A percentile compares a stretch with the other conserved stretches of the same genome.
phyloP scores from a whole-genome alignment of 2,888 invertebrate species.

The Zele albiditarsus region DNA sequence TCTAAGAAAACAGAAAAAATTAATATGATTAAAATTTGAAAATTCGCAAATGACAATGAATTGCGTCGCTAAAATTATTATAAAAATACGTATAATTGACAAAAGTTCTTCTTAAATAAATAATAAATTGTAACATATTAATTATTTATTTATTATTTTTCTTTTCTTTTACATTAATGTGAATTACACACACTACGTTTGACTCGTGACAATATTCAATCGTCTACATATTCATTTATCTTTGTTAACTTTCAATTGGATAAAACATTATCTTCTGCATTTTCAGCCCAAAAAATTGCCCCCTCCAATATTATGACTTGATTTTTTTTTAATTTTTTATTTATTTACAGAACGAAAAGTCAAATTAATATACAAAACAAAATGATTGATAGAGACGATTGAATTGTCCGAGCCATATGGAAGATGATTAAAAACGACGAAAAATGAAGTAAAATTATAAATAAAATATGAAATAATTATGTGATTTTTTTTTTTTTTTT shows the following conservation, averaged over 20 bases:
- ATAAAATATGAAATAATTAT: conserved; percentile 40
- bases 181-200: conserved; percentile 29
- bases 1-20: conserved; percentile 26
- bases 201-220: conserved; percentile 32
- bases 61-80: conserved; percentile 32
- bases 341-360: conserved; percentile 45
- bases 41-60: conserved; percentile 10
- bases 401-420: conserved; percentile 41
- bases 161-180: conserved; percentile 2
- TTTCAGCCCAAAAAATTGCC: too few relatives aligned
- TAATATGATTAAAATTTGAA: neutral
- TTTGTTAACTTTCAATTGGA: neutral
- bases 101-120: conserved; percentile 23
- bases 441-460: conserved; percentile 49
- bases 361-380: neutral
- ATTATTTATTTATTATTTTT: conserved; percentile 20
- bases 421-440: conserved; percentile 39
- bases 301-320: neutral
- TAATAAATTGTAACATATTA: conserved; percentile 26
- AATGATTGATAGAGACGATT: conserved; percentile 25
- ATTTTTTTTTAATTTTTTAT: conserved; percentile 27
- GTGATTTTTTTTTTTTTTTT: conserved; percentile 47
- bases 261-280: neutral
- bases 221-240: neutral
- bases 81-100: conserved; percentile 38